These are phyloP conservation scores for Erinaceus europaeus DNA, from an alignment of 2,113 vertebrate genomes.

Conservation along the genomic window DNA sequence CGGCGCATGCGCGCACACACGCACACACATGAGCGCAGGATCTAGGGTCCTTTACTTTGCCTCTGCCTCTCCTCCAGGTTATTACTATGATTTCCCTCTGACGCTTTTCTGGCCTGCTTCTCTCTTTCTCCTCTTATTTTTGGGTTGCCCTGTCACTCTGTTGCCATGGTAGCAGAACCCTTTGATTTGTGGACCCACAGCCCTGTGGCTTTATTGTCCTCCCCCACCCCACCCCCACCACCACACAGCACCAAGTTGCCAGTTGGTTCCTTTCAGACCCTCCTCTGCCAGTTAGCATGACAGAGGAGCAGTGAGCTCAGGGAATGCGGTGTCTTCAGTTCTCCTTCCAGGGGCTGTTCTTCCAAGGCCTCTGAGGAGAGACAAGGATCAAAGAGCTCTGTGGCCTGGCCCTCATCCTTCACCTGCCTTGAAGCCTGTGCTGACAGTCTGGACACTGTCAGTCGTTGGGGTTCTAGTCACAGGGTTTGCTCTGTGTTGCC, in stretches of 20 bases:
- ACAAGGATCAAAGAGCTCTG: background rate
- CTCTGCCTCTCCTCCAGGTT: background rate
- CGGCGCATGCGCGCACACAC: too few species aligned
- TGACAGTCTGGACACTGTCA: background rate
- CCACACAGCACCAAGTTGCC: background rate
- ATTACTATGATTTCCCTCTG: background rate
- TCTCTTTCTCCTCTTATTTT: conserved; percentile 17
- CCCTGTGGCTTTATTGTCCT: background rate
- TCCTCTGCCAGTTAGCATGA: background rate
- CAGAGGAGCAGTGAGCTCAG: background rate
- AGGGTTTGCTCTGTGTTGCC: background rate
- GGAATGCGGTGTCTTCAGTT: background rate
- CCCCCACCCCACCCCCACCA: too few species aligned
- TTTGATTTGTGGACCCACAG: conserved; percentile 20
- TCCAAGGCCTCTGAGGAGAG: background rate
- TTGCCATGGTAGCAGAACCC: conserved; percentile 54
- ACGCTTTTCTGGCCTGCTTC: background rate
- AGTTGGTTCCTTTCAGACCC: background rate
- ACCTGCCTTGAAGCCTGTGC: background rate
- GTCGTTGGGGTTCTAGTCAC: background rate
- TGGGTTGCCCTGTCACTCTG: conserved; percentile 16
- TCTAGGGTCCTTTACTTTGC: too few species aligned
- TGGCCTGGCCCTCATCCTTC: background rate
- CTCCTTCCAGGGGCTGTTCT: background rate
- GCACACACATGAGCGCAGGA: too few species aligned